Evolutionary conservation across 2,797 vertebrate genomes (phyloP).

Genomic region (Orestias chungarensis): DNA sequence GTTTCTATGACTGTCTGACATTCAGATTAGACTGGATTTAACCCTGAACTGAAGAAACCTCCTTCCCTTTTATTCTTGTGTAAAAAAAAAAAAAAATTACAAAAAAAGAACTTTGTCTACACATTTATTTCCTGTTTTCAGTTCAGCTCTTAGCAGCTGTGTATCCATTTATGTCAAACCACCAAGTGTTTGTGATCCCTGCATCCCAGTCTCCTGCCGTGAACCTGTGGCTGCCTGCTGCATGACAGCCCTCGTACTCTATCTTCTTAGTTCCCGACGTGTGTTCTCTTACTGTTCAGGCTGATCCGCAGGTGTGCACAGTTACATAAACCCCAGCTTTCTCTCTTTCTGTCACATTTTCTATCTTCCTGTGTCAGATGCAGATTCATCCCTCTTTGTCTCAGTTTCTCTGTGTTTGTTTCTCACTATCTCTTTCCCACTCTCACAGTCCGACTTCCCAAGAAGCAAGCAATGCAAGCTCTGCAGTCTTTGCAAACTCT

Average conservation of each 20-base stretch:
- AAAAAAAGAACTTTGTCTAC: constrained; percentile 37
- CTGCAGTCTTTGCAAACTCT: constrained; percentile 15
- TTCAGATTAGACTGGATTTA: constrained; percentile 17
- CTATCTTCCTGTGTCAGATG: constrained; percentile 49
- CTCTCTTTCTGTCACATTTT: constrained; percentile 60
- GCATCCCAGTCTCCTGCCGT: constrained; percentile 65
- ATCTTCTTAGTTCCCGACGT: constrained; percentile 51
- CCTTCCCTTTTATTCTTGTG: constrained; percentile 40
- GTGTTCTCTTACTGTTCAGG: constrained; percentile 27
- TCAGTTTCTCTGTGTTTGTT: constrained; percentile 33
- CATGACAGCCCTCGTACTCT: constrained; percentile 32
- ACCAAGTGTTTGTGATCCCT: constrained; percentile 65
- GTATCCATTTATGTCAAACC: constrained; percentile 81
- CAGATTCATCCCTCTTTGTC: constrained; percentile 38
- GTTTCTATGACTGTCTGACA: constrained; percentile 13
- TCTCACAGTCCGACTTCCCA: constrained; percentile 32
- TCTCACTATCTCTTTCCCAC: constrained; percentile 25
- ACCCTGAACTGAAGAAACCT: constrained; percentile 27
- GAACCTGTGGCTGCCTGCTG: constrained; percentile 44
- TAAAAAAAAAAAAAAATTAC: constrained; percentile 14
- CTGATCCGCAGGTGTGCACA: constrained; percentile 58
- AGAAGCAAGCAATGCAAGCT: constrained; percentile 17
- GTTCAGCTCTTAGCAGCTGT: constrained; percentile 81
- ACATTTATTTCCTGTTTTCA: constrained; percentile 82
- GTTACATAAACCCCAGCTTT: constrained; percentile 52